Evolutionary conservation across 2,113 vertebrate species (phyloP), one percentile per base, ranked within the genome.

Genomic region (Etheostoma spectabile): DNA sequence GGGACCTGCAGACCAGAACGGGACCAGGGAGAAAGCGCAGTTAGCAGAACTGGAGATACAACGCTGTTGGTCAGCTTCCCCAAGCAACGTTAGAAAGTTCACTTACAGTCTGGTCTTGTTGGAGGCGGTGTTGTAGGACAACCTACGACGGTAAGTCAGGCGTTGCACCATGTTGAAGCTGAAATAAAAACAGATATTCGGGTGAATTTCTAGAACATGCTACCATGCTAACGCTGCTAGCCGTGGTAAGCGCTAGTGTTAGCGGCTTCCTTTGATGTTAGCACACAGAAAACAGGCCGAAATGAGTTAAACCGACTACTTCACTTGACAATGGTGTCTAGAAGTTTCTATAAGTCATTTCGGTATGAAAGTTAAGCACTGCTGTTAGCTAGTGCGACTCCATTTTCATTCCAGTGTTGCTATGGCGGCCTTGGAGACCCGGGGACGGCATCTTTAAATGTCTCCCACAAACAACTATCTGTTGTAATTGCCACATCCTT

Each of bases 21-120:
- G 4, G 11, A 11, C 27, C 5, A 7, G 48, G 11, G 3, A 13
- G 6, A 1, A 14, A 5, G 46, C 12, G n/a, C 0, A 24, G 35
- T 15, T 13, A 35, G 42, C 6, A 8, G 1, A n/a, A 0, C 10
- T 4, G 13, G 18, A n/a, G 21, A 5, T 12, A 1, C 3, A 15
- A 16, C 12, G 3, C 1, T 19, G n/a, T 5, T 18, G 2, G 10
- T 11, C 4, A 18, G 53, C 15, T 1, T 14, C n/a, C 12, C 19
- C 61, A 11, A 6, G 4, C 11, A 4, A 0, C 16, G 45, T 12
- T 49, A 14, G 2, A 12, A 1, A 55, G 19, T 0, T 53, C 67
- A 96, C 98, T 97, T 91, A 99, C 98, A 99, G 96, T 68, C 98
- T 97, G 64, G 98, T 99, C 88, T 99, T 99, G 95, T 99, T 99